Conservation (phyloP, 2,113 vertebrate species). For the Mungos mungo region DNA sequence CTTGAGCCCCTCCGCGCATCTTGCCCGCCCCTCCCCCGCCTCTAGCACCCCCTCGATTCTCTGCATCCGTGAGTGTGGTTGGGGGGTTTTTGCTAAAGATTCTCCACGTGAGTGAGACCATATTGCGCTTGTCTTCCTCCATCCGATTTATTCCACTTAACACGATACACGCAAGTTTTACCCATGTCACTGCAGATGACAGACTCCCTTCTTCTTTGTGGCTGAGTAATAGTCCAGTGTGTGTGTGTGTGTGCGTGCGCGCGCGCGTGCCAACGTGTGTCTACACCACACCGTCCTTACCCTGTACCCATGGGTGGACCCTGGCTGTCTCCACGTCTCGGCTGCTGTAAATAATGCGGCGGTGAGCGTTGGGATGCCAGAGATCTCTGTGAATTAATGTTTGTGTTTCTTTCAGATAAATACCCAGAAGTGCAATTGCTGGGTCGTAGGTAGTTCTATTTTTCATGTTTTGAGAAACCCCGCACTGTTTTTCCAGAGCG, state of each 20-base stretch:
- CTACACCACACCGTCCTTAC: no score
- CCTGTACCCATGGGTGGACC: background rate
- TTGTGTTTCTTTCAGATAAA: background rate
- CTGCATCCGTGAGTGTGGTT: background rate
- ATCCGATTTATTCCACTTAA: background rate
- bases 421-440: background rate
- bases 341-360: rapidly evolving
- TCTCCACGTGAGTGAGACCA: background rate
- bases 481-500: background rate
- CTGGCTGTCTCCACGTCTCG: no score
- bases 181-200: background rate
- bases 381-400: background rate
- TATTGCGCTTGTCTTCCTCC: background rate
- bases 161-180: no score
- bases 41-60: background rate
- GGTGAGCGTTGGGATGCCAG: background rate
- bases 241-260: background rate
- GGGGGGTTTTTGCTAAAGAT: background rate
- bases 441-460: background rate
- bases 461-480: background rate
- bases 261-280: rapidly evolving
- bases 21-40: background rate
- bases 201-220: background rate
- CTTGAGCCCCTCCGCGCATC: no score
- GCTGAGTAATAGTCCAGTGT: background rate